Evolutionary conservation across 2,797 vertebrate genomes (phyloP).

Genomic region (Loriculus beryllinus): DNA sequence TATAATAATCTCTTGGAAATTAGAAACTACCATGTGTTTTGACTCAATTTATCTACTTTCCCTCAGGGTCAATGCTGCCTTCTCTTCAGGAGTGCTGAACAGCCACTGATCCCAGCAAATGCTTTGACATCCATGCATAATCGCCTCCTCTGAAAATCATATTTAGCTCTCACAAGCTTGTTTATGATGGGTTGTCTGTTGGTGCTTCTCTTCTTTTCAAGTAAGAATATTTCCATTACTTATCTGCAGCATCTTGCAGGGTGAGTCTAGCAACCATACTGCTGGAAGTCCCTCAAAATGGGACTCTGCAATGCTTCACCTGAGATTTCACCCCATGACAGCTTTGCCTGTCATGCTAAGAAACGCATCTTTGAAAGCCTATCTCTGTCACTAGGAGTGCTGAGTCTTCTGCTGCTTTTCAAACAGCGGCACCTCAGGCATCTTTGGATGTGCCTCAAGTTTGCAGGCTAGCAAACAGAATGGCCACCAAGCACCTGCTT

Average conservation of each 20-base stretch:
- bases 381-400: background rate
- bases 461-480: background rate
- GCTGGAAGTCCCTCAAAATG: background rate
- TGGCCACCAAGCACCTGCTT: background rate
- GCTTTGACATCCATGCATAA: background rate
- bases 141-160: background rate
- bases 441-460: background rate
- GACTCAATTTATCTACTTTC: background rate
- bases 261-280: background rate
- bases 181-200: background rate
- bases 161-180: background rate
- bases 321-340: background rate
- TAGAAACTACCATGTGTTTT: background rate
- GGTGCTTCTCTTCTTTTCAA: background rate
- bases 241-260: background rate
- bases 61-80: background rate
- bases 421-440: background rate
- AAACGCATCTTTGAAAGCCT: background rate
- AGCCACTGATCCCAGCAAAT: background rate
- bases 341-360: background rate
- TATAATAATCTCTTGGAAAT: background rate
- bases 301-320: background rate
- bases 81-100: background rate
- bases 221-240: background rate
- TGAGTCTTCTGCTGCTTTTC: background rate